Conservation (phyloP, 2,113 vertebrate species). For the Arizona elegans region DNA sequence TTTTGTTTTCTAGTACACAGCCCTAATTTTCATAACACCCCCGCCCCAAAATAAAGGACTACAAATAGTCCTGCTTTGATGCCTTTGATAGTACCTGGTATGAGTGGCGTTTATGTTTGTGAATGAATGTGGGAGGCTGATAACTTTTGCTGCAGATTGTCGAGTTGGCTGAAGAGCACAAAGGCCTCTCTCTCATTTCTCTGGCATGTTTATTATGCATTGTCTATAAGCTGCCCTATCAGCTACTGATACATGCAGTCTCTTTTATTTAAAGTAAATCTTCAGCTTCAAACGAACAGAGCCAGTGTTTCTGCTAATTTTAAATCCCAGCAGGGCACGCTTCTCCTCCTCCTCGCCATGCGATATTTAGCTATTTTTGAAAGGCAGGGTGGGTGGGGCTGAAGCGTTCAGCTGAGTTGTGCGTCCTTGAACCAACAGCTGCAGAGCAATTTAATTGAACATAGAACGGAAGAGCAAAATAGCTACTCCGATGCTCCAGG, state of each 20-base stretch:
- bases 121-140: background rate
- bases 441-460: background rate
- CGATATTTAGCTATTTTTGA: background rate
- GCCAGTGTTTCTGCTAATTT: background rate
- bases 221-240: background rate
- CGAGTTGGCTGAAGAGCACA: background rate
- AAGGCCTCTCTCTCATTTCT: background rate
- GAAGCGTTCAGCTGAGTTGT: background rate
- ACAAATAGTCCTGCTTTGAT: background rate
- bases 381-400: background rate
- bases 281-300: background rate
- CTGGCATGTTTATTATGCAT: background rate
- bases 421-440: background rate
- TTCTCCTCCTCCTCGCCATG: conserved; percentile 17
- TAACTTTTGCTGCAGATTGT: background rate
- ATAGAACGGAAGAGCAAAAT: background rate
- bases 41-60: background rate
- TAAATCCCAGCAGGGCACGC: background rate
- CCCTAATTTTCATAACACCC: background rate
- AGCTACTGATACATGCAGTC: background rate
- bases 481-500: background rate
- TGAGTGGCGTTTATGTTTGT: background rate
- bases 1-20: background rate
- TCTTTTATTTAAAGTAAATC: background rate
- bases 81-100: background rate